These are phyloP conservation scores for Zoanthus sociatus DNA, from an alignment of 92 coral and sea anemone genomes.

Conservation along the genomic window DNA sequence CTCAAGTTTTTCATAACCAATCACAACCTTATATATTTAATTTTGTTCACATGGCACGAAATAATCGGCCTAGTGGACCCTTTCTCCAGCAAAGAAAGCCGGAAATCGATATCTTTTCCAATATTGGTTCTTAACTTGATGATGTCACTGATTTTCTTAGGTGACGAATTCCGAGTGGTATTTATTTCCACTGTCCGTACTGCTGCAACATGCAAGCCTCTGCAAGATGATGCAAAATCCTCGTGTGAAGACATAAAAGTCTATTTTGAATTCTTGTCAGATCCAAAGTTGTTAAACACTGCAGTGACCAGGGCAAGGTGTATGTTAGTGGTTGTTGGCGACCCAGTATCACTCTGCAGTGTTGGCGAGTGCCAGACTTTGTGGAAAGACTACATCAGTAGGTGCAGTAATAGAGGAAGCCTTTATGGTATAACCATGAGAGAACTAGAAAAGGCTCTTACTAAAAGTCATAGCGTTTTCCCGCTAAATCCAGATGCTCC, in stretches of 20 bases:
- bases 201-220: constrained; percentile 64
- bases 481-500: constrained; percentile 79
- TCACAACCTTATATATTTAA: too few relatives aligned
- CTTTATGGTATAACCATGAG: constrained; percentile 72
- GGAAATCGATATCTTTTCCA: neutral
- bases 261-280: constrained; percentile 80
- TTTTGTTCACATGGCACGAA: too few relatives aligned
- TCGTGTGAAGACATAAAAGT: constrained; percentile 49
- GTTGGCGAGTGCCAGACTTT: constrained; percentile 78
- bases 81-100: neutral
- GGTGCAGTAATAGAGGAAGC: constrained; percentile 65
- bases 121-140: neutral
- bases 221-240: constrained; percentile 39
- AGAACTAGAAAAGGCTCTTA: constrained; percentile 62
- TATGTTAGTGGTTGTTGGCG: constrained; percentile 90
- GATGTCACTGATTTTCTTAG: constrained; percentile 24
- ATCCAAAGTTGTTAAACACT: constrained; percentile 85
- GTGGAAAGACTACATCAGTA: constrained; percentile 84
- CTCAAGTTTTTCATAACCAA: too few relatives aligned
- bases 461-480: constrained; percentile 25
- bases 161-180: constrained; percentile 86
- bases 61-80: too few relatives aligned
- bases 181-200: constrained; percentile 97
- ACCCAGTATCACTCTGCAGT: constrained; percentile 91
- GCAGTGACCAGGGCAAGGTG: constrained; percentile 95